Evolutionary conservation across 2,797 vertebrate species (phyloP), one percentile per base, ranked within the genome.

Genomic region (Pempheris klunzingeri): DNA sequence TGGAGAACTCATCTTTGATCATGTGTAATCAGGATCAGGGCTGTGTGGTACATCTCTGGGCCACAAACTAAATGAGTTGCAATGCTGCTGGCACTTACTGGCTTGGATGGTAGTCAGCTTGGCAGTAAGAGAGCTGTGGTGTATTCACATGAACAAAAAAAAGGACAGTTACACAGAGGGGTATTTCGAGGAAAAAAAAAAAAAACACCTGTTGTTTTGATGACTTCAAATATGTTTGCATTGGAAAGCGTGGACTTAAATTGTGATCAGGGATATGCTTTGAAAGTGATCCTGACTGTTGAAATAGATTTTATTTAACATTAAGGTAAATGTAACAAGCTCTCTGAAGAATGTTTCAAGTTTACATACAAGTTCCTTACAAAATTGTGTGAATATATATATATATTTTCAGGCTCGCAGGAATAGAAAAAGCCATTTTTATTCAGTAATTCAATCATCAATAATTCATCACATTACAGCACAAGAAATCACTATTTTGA

Each of bases 31-130:
- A 92, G 93, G 91, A 92, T 92, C 90, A 90, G 87, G 87, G 87
- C 87, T 87, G 87, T 74, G 74, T 61, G 81, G 78, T 87, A 81
- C 88, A 86, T 92, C 90, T 84, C 84, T 78, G 77, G 91, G 88
- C 87, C 87, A 87, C 87, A 79, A 90, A 87, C 81, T 88, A 85
- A 90, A 91, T 85, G 90, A 85, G 90, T 91, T 84, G 90, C 88
- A 87, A 84, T 85, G 85, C 80, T 92, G 85, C 84, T 90, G 91
- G 86, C 91, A 83, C 90, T 93, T 86, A 52, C 38, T 72, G 82
- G 75, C 81, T 93, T 93, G 92, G 93, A 95, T 90, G 84, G 87
- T 47, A 90, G 88, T 91, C 93, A 93, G 87, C 78, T 90, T 93
- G 91, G 90, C 92, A 94, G 90, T 84, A 75, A 83, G 82, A 77